Evolutionary conservation across 2,888 invertebrate genomes (phyloP), one percentile per base, ranked within the genome.

Genomic region (Aromia moschata): DNA sequence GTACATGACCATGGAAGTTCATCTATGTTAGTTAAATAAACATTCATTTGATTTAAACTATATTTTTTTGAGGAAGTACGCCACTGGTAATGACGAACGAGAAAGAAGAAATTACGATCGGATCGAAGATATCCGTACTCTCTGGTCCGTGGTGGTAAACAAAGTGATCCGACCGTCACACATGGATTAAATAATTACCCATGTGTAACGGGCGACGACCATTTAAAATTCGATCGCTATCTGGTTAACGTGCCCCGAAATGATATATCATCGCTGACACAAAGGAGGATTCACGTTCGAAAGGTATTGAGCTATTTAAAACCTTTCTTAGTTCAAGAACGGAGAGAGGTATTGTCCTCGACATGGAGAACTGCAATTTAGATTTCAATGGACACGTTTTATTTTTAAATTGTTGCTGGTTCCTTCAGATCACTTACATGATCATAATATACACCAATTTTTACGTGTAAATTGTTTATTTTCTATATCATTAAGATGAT

Each of bases 171-270:
- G 52, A 33, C 37, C 33, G 33, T 46, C 56, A 56, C 49, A 49
- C 43, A 56, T 47, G 56, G 49, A 49, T 56, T 41, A 49, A 47
- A 46, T 56, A 46, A 49, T 40, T 43, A 31, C 33, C 56, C 56
- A 49, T 56, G 56, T 56, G 56, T 43, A 41, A 56, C 56, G 56
- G 43, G 20, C 40, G 47, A 44, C 49, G 56, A 47, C 56, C 49
- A 38, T 14, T 18, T 36, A 43, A 25, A 43, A 49, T 20, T 20
- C 12, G 20, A 25, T 20, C 18, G 9, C 25, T 44, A 44, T 44
- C 31, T 30, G 1, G n/a, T 10, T 2, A 11, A 20, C 43, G 10
- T 43, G 20, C 20, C 14, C 20, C 14, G 14, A 25, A 25, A 11
- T 14, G 43, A 43, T 43, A 43, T 25, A 25, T 43, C 25, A 43